These are phyloP conservation scores for Caenorhabditis briggsae DNA, from an alignment of 1,140 invertebrate species.

Conservation along the genomic window DNA sequence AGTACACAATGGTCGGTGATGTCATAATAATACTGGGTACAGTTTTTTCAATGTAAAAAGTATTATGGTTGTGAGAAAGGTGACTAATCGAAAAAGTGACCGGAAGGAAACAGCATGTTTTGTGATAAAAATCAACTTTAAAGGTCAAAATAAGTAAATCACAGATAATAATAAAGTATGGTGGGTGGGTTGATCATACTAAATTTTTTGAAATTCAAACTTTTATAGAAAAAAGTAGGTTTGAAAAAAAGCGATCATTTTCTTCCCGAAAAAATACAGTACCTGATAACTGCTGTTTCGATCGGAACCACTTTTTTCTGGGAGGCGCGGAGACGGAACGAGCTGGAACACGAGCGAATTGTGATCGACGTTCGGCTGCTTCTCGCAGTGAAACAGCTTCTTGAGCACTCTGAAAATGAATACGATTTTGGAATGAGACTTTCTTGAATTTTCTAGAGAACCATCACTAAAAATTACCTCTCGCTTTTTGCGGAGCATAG, in stretches of 20 bases:
- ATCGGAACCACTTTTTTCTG: conserved; percentile 36
- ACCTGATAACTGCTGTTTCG: conserved; percentile 41
- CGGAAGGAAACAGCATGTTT: not conserved
- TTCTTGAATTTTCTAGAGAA: not conserved
- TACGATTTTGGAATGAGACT: not conserved
- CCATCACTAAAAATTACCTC: not conserved
- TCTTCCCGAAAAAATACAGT: no score
- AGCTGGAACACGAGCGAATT: conserved; percentile 41
- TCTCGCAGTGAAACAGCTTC: conserved; percentile 41
- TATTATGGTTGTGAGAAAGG: not conserved
- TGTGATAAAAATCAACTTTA: not conserved
- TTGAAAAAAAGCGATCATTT: no score
- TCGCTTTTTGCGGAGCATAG: conserved; percentile 19
- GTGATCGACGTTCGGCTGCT: conserved; percentile 40
- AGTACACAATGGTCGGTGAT: not conserved
- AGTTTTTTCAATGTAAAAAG: not conserved
- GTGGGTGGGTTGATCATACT: no score
- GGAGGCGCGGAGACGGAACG: conserved; percentile 28
- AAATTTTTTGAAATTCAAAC: no score
- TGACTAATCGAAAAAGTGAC: not conserved
- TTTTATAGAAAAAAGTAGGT: no score
- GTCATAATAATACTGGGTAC: not conserved
- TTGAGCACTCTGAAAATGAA: conserved; percentile 27
- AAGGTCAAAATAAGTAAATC: not conserved
- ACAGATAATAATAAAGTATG: no score